Evolutionary conservation across 2,888 invertebrate genomes (phyloP), one percentile per base, ranked within the genome.

Genomic region (Amorpha juglandis): DNA sequence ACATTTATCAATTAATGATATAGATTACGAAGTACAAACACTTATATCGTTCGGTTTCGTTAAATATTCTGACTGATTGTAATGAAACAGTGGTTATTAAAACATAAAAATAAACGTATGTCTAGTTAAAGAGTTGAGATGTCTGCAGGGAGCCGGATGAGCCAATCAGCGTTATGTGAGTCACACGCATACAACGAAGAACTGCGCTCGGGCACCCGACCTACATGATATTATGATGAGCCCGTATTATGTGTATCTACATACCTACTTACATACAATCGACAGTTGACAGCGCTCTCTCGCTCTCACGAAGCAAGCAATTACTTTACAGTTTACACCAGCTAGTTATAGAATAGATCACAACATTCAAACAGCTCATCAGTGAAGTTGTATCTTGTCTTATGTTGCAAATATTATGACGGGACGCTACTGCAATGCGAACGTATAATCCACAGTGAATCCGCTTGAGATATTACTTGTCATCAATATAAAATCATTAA

Each of bases 61-160:
- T 52, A 16, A 52, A 53, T 33, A 53, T 64, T 52, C 52, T 45
- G 42, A 47, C 27, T 35, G 42, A 33, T 27, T 27, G 19, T 42
- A 9, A 33, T 58, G 58, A 48, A 33, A 58, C 53, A 48, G 55
- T 64, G 35, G 64, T 64, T 55, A 55, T 55, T 58, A 58, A 58
- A 58, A 58, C 33, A 64, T 58, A 63, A 52, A 58, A 47, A 63
- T 62, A 47, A 55, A 64, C 50, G 71, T 63, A 73, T 74, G 77
- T 76, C 77, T 83, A 83, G 83, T 84, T 79, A 82, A 82, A 84
- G 82, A 86, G 86, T 89, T 88, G 80, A 86, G 81, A 87, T 79
- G 87, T 87, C 85, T 87, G 79, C 80, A 83, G 83, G 83, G 84
- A 83, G 82, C 89, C 89, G 92, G 92, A 92, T 91, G 90, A 83